Evolutionary conservation across 1,140 invertebrate genomes (phyloP).

Genomic region (Meloidogyne floridensis): DNA sequence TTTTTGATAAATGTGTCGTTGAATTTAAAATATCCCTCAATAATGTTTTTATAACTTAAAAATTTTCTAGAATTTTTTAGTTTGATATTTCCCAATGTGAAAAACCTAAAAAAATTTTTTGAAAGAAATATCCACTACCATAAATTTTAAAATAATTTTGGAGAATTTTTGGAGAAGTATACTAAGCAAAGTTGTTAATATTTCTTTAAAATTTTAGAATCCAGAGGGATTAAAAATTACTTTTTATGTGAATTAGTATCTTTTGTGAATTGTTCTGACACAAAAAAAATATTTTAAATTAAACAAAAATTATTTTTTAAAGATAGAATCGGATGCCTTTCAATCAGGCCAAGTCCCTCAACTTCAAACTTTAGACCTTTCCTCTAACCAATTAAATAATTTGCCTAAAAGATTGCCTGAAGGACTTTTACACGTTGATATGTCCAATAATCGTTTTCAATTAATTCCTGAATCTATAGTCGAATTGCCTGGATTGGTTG

Average conservation of each 20-base stretch:
- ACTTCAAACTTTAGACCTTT: conserved; percentile 21
- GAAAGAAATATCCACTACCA: no score
- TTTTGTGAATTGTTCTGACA: not conserved
- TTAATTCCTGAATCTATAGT: conserved; percentile 48
- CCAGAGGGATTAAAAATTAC: no score
- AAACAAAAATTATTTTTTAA: not conserved
- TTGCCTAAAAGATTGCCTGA: conserved; percentile 26
- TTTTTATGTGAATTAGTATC: no score
- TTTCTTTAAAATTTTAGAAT: no score
- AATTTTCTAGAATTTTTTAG: not conserved
- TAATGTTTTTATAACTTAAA: not conserved
- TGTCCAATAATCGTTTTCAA: conserved; percentile 49
- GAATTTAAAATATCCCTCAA: not conserved
- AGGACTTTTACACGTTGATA: conserved; percentile 44
- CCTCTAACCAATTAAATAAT: not conserved
- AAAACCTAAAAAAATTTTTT: no score
- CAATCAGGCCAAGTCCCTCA: conserved; percentile 1
- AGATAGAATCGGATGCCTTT: conserved; percentile 24
- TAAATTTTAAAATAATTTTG: no score
- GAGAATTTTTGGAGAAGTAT: no score
- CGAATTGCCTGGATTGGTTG: conserved; percentile 36
- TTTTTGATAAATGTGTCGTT: no score
- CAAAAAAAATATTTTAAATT: not conserved
- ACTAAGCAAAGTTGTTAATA: no score
- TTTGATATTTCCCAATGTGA: no score